Conservation (phyloP, 2,797 vertebrate species). For the Platyrinchus mystaceus region DNA sequence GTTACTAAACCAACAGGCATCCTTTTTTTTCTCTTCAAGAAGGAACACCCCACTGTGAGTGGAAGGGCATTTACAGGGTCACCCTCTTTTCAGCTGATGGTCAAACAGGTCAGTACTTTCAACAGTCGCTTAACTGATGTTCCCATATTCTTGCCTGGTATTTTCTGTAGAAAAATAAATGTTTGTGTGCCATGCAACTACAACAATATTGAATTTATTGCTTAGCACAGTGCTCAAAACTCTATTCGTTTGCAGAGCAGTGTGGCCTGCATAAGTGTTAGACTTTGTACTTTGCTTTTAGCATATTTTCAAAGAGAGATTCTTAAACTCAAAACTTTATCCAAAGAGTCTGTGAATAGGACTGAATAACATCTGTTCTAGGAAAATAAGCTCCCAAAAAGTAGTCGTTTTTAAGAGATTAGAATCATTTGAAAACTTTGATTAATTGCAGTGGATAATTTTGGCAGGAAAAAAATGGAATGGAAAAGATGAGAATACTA, state of each 20-base stretch:
- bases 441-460: neutral
- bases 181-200: neutral
- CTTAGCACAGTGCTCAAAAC: neutral
- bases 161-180: neutral
- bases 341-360: neutral
- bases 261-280: neutral
- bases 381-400: neutral
- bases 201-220: neutral
- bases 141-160: neutral
- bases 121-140: fast-evolving
- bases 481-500: neutral
- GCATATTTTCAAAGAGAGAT: neutral
- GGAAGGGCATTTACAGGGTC: neutral
- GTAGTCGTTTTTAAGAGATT: neutral
- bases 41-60: neutral
- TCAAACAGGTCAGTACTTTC: neutral
- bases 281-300: neutral
- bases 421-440: neutral
- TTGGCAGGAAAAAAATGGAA: neutral
- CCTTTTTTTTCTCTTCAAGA: neutral
- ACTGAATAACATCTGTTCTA: neutral
- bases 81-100: neutral
- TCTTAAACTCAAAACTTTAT: neutral
- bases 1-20: neutral
- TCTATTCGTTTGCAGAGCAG: neutral